These are phyloP conservation scores for Drosophila willistoni DNA, from an alignment of 1,140 invertebrate genomes.

Conservation along the genomic window DNA sequence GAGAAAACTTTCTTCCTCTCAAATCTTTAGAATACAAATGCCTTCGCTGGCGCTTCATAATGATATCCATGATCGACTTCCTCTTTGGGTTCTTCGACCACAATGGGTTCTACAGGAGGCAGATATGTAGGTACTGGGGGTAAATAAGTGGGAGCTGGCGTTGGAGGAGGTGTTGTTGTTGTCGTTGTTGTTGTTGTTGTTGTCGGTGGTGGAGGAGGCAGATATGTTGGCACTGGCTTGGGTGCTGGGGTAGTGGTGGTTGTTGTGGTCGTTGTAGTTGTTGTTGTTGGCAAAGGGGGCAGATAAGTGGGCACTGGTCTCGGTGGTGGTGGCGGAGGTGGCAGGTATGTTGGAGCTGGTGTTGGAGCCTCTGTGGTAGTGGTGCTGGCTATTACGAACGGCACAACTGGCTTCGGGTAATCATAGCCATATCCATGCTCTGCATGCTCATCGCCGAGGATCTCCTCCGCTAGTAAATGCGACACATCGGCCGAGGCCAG, in stretches of 20 bases:
- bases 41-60: slow-evolving; percentile 65
- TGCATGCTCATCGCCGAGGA: slow-evolving; percentile 37
- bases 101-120: slow-evolving; percentile 37
- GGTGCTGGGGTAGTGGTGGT: slow-evolving; percentile 39
- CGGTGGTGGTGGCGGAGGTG: slow-evolving; percentile 24
- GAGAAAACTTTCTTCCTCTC: slow-evolving; percentile 3
- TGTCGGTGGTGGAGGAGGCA: slow-evolving; percentile 50
- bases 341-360: slow-evolving; percentile 50
- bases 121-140: slow-evolving; percentile 36
- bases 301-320: slow-evolving; percentile 10
- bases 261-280: slow-evolving; percentile 39
- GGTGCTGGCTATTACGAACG: slow-evolving; percentile 56
- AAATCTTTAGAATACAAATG: slow-evolving; percentile 50
- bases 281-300: slow-evolving; percentile 13
- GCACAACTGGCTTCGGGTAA: slow-evolving; percentile 64
- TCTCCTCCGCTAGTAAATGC: slow-evolving; percentile 56
- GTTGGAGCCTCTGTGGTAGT: slow-evolving; percentile 48
- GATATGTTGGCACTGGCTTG: slow-evolving; percentile 51
- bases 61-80: slow-evolving; percentile 58
- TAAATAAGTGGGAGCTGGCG: slow-evolving; percentile 45
- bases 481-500: slow-evolving; percentile 69
- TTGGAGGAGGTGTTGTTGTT: slow-evolving; percentile 36
- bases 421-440: slow-evolving; percentile 68
- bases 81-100: slow-evolving; percentile 41
- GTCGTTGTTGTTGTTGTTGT: slow-evolving; percentile 35